Conservation (phyloP, 2,888 invertebrate genomes). For the Lasioglossum leucozonium region DNA sequence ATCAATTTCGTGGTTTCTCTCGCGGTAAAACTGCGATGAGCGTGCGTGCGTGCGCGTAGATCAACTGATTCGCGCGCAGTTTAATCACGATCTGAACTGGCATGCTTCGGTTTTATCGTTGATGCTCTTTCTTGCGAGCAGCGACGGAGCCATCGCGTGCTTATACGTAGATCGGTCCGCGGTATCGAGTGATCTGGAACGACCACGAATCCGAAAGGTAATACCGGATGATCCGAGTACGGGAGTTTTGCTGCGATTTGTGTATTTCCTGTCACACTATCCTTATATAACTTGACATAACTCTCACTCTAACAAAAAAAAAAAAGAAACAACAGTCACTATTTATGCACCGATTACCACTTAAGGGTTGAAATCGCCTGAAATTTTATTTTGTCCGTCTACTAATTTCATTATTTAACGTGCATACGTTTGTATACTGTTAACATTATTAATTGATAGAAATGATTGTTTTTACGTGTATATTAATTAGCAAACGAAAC, state of each 20-base stretch:
- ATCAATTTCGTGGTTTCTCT: conserved; percentile 33
- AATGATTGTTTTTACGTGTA: too few species aligned
- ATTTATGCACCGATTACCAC: too few species aligned
- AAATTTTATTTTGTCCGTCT: too few species aligned
- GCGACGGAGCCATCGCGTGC: conserved; percentile 19
- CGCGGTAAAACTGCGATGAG: neutral
- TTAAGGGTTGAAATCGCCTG: too few species aligned
- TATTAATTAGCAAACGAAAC: too few species aligned
- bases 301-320: too few species aligned
- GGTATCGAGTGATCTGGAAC: conserved; percentile 1
- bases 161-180: neutral
- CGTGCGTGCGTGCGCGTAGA: neutral
- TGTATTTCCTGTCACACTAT: neutral
- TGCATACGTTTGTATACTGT: too few species aligned
- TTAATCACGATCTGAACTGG: neutral
- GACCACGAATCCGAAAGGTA: conserved; percentile 1
- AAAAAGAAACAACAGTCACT: too few species aligned
- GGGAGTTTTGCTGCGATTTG: neutral
- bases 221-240: neutral
- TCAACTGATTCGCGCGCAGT: neutral
- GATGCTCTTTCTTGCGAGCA: neutral
- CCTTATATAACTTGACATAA: neutral
- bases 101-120: neutral
- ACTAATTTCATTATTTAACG: too few species aligned
- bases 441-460: too few species aligned